Evolutionary conservation across 2,888 invertebrate species (phyloP), one percentile per base, ranked within the genome.

Genomic region (Ophonus ardosiacus): DNA sequence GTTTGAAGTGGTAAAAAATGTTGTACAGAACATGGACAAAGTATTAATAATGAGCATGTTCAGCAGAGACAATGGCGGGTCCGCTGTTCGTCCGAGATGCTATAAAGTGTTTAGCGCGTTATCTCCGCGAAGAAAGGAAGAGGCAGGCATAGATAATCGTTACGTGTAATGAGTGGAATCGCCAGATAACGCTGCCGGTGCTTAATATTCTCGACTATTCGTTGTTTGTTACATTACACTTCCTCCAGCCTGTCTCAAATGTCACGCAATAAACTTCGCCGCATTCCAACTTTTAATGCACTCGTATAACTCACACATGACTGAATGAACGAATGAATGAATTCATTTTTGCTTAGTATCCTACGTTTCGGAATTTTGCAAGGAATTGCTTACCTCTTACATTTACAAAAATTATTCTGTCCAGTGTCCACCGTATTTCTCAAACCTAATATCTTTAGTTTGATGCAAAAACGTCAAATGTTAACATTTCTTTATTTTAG

Each of bases 151-250:
- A 87, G 89, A 89, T 89, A 88, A 89, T 88, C 88, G 86, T 86
- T 87, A 88, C 86, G 87, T 86, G 88, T 88, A 90, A 88, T 89
- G 89, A 87, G 88, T 89, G 89, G 89, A 89, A 90, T 87, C 87
- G 87, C 87, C 88, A 88, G 90, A 89, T 90, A 89, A 88, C 89
- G 80, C 18, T 71, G 80, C 31, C 43, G 71, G 85, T 56, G 89
- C 88, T 89, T 89, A 89, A 89, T 89, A 89, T 89, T 89, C 88
- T 87, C 85, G 80, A 71, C 63, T 71, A 85, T 79, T 85, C 85
- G 80, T 85, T 85, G 84, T 84, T 78, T 80, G 84, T 84, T 61
- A 78, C 74, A 83, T 74, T 76, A 74, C 59, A 24, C 31, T 78
- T 81, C 81, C 83, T 43, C 65, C n/a, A 31, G n/a, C 65, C 10